Conservation (phyloP, 1,140 invertebrate species). For the Anthonomus grandis region DNA sequence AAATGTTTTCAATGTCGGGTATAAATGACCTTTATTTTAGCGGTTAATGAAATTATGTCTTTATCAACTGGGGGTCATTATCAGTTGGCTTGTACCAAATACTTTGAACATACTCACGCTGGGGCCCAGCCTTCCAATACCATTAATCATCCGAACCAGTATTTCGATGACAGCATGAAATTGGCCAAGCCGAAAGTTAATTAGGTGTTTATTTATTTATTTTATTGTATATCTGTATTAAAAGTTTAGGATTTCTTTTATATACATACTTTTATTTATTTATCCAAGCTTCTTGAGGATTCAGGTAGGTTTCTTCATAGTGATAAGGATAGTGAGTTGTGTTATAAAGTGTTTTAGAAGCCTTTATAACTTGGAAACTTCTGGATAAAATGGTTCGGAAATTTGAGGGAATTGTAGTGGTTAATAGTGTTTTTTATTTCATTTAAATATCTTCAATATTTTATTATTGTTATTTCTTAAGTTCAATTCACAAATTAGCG, state of each 20-base stretch:
- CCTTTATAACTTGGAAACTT: no score
- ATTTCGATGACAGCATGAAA: conserved; percentile 53
- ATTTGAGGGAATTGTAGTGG: no score
- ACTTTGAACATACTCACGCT: conserved; percentile 78
- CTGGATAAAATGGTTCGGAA: no score
- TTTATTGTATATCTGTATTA: no score
- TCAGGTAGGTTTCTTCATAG: not conserved
- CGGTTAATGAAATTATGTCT: conserved; percentile 52
- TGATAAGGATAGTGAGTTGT: not conserved
- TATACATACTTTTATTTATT: conserved; percentile 11
- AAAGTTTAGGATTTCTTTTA: conserved; percentile 25
- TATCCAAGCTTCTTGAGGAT: not conserved
- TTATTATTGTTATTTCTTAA: no score
- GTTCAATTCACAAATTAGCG: no score
- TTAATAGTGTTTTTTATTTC: no score
- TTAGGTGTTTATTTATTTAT: no score
- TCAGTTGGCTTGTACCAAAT: conserved; percentile 83
- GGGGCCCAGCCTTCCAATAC: conserved; percentile 56
- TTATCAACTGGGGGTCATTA: conserved; percentile 67
- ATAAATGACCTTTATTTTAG: conserved; percentile 30
- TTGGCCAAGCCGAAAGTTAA: no score
- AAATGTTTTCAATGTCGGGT: no score
- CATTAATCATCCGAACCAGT: conserved; percentile 92
- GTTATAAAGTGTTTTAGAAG: not conserved
- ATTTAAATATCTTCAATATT: no score